phyloP scores from a whole-genome alignment of 2,797 vertebrate genomes.

The Gadopsis marmoratus region DNA sequence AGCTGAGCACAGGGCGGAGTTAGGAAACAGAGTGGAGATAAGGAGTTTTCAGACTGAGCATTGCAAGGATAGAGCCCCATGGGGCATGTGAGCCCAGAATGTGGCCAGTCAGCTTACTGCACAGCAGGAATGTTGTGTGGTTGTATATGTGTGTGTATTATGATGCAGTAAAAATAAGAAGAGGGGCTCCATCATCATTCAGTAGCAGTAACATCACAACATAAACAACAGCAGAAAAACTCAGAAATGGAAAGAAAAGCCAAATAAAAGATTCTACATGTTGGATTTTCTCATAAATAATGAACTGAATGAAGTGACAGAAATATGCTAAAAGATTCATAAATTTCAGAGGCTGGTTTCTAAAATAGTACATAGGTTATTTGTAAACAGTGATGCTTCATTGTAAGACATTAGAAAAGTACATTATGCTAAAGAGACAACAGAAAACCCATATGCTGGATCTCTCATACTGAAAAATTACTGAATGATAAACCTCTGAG shows the following conservation, averaged over 20 bases:
- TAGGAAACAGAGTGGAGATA: conserved; percentile 41
- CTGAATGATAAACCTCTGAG: neutral
- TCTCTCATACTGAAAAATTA: neutral
- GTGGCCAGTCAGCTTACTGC: conserved; percentile 61
- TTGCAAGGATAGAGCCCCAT: conserved; percentile 45
- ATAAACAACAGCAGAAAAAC: conserved; percentile 26
- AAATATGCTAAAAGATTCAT: neutral
- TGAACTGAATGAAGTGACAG: conserved; percentile 2
- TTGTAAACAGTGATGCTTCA: neutral
- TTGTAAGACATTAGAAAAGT: neutral
- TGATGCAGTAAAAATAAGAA: conserved; percentile 53
- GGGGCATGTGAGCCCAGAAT: conserved; percentile 50
- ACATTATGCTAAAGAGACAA: neutral
- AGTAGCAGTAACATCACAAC: conserved; percentile 31
- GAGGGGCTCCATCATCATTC: conserved; percentile 33
- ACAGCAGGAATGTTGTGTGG: conserved; percentile 42
- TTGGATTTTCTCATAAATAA: conserved; percentile 20
- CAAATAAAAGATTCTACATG: conserved; percentile 24
- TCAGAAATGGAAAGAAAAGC: neutral
- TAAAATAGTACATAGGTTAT: neutral
- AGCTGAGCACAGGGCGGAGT: conserved; percentile 23
- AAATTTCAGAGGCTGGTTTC: neutral
- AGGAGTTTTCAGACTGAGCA: conserved; percentile 50
- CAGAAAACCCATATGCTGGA: neutral
- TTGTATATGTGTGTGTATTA: conserved; percentile 28